These are phyloP conservation scores for Chrysoperla carnea DNA, from an alignment of 1,140 invertebrate species.

Conservation along the genomic window DNA sequence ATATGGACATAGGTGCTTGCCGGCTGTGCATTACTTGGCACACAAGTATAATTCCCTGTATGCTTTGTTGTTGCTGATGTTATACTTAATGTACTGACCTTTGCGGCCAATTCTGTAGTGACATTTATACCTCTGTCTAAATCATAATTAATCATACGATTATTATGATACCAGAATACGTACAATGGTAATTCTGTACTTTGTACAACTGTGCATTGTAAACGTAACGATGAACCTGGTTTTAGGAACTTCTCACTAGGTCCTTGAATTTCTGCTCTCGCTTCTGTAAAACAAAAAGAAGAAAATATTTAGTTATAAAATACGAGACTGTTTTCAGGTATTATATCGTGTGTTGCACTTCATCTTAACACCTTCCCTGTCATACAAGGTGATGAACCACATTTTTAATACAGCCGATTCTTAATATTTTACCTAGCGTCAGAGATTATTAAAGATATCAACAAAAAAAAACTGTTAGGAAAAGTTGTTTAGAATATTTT, in stretches of 20 bases:
- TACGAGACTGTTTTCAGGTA: not conserved
- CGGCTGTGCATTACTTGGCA: slow-evolving; percentile 67
- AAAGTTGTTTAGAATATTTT: too few species aligned
- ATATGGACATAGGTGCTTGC: slow-evolving; percentile 73
- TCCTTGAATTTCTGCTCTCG: slow-evolving; percentile 66
- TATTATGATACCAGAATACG: slow-evolving; percentile 83
- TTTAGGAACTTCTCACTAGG: slow-evolving; percentile 71
- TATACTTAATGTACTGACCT: slow-evolving; percentile 44
- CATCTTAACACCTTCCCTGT: too few species aligned
- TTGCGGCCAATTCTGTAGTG: slow-evolving; percentile 40
- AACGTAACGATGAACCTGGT: slow-evolving; percentile 59
- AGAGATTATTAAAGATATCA: too few species aligned
- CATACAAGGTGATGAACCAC: too few species aligned
- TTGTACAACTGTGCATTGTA: slow-evolving; percentile 61
- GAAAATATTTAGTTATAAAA: slow-evolving; percentile 2
- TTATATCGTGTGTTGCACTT: too few species aligned
- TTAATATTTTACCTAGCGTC: too few species aligned
- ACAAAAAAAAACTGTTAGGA: too few species aligned
- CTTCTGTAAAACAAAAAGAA: slow-evolving; percentile 40
- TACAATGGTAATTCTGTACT: slow-evolving; percentile 68
- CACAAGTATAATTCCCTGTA: slow-evolving; percentile 76
- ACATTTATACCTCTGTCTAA: slow-evolving; percentile 66
- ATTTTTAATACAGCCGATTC: too few species aligned
- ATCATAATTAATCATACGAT: slow-evolving; percentile 80
- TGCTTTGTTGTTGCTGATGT: slow-evolving; percentile 46